Evolutionary conservation across 2,888 invertebrate species (phyloP), one percentile per base, ranked within the genome.

Genomic region (Nomada flava): DNA sequence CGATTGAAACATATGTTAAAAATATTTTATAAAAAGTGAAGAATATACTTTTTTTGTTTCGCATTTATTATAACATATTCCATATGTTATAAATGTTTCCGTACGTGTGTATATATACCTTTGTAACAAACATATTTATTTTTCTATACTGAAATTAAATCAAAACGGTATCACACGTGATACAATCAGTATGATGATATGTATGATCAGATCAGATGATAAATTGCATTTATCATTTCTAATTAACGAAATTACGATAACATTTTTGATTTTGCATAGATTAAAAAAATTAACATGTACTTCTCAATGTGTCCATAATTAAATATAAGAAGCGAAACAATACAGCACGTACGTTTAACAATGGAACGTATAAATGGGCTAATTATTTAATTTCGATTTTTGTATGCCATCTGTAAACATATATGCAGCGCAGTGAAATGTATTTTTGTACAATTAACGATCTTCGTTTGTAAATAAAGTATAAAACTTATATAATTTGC

Each of bases 371-470:
- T 18, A 47, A 63, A 5, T 36, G 57, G 47, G 47, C 9, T 36
- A 36, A 42, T 64, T 26, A 64, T 60, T 26, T 52, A 57, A 78
- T 47, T 57, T 76, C 29, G 44, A 70, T 59, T 57, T 20, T 76
- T 26, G 11, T 60, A 60, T 20, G 13, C 29, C 60, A 70, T n/a
- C 29, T 52, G 10, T 62, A 23, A 26, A 64, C 62, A 78, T 74
- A 64, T 79, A 65, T 75, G 68, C 47, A 59, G 50, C 68, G 72
- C 10, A 59, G 72, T 74, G 68, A 59, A 78, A 79, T 67, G 76
- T 87, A 87, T 87, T 87, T 87, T 87, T 87, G 60, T 87, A 87
- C 75, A 20, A 44, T 57, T 75, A 57, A 26, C 26, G 63, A 55
- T 74, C 76, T 50, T 71, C 76, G 23, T 81, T 85, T 76, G 50